Base-by-base conservation (phyloP, 2,113 vertebrate species). In the Blennius ocellaris region DNA sequence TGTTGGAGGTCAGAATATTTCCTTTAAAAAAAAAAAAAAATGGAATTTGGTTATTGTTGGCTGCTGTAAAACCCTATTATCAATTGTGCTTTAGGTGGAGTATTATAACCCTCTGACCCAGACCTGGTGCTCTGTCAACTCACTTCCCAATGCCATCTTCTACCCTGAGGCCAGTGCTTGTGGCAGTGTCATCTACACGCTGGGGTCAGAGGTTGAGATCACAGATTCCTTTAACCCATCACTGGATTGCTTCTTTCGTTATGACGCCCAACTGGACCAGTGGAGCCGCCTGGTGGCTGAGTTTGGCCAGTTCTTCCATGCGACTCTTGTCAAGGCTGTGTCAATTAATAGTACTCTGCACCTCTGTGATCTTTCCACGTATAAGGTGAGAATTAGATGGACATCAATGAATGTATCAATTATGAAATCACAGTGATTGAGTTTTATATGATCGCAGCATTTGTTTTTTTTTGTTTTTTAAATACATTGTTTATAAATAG, bases 221-320 rank as follows among this genome's bases (percentile, higher is more conserved):
- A 95, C 96, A 37, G 96, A 98, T 82, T 95, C 95, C 38, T 99
- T 99, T 80, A 99, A 99, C 85, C 98, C 98, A 10, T 97, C 96
- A 6, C 94, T 99, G 73, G 96, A 99, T 92, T 97, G 97, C 76
- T 99, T 99, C 89, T 96, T 97, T 81, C 90, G 93, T 76, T 99
- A 98, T 17, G 93, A 98, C 0, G 93, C 95, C n/a, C 67, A 88
- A 44, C 89, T 93, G 12, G 95, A 99, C 93, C 97, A 99, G 87
- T 99, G 98, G 98, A 96, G 95, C 79, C 96, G 97, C 81, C 91
- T 99, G 54, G 95, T 98, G 70, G 96, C 96, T 57, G 97, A 98
- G 83, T 99, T 98, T 64, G 96, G 98, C 14, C 97, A 97, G 43
- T 97, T 97, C 89, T 99, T 99, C 84, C 97, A 99, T 11, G 97